Base-by-base conservation (phyloP, 2,888 invertebrate species). In the Napeogenes inachia region DNA sequence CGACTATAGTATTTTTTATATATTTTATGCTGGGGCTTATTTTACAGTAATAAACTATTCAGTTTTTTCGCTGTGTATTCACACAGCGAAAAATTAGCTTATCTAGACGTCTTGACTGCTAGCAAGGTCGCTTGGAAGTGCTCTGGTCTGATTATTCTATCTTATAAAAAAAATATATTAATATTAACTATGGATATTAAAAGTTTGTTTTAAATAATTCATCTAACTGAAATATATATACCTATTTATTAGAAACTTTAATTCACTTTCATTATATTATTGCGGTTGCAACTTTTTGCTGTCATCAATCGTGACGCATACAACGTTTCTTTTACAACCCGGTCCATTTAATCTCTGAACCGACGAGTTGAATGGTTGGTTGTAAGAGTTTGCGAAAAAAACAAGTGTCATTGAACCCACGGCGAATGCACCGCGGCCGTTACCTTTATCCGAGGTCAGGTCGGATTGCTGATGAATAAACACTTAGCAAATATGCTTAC, bases 371-470 rank as follows among this genome's bases (percentile, higher is more conserved):
- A 80, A 80, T 81, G 79, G 75, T 72, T 69, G 76, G 80, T 80
- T 69, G 71, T 74, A 81, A 81, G 77, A 79, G 75, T 79, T 80
- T 66, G 80, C 79, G 74, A 82, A 86, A 84, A 85, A 87, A 85
- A 87, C 80, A 69, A 62, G 80, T 81, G 86, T 70, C 85, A 78
- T 82, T 87, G 86, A 88, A 85, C 87, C 71, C 80, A 67, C 77
- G 75, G 82, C 80, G 77, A 80, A 78, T 87, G 87, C 87, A 88
- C 74, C 72, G 78, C 68, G 68, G 76, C 85, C 85, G 86, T 85
- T 86, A 84, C 75, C 78, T 80, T 79, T 84, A 79, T 63, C 87
- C 86, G 84, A 89, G 87, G 87, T 87, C 88, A 87, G 85, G 83
- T 76, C 76, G 75, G 76, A 74, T 73, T 68, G 73, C 42, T 62